Base-by-base conservation (phyloP, 2,797 vertebrate species). In the Pangasius mekongensis region DNA sequence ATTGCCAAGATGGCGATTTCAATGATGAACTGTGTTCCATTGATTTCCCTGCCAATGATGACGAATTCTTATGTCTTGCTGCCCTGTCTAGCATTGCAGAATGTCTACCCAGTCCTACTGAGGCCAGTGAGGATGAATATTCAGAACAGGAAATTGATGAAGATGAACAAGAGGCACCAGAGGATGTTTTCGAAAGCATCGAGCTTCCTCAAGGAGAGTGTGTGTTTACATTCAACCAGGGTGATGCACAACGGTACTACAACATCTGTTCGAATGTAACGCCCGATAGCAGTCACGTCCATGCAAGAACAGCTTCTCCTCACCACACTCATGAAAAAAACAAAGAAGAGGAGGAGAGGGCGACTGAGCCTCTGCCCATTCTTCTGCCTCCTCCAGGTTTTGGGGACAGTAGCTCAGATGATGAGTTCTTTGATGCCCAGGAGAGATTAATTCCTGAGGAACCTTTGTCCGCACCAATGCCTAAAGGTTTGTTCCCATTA, bases 391-490 rank as follows among this genome's bases (percentile, higher is more conserved):
- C 97, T 0, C 96, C 96, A 9, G 97, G 97, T 52, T 98, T 97
- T 87, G 97, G 96, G 36, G 98, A 99, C 91, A 98, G 97, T 93
- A 99, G 98, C 92, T 99, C 98, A 0, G 98, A 99, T 10, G 98
- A 99, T 24, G 98, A 99, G 92, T 99, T 98, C 95, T 99, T 97
- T 78, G 98, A 99, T 0, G 98, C 98, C 18, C 96, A 96, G 27
- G 98, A 99, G 91, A 94, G 95, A 89, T 96, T 99, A n/a, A 96
- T 95, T 0, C 95, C 92, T 0, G 96, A 95, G 88, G 94, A 96
- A 47, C 86, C 87, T 0, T 93, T 91, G 30, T 91, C 95, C 89
- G 97, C 95, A 89, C 92, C 90, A 18, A 82, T 87, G 20, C 84
- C 89, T n/a, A 94, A 91, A 96, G 95, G 96, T 96, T 83, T 82